Base-by-base conservation (phyloP, 92 coral and sea anemone species). In the Montipora capitata region DNA sequence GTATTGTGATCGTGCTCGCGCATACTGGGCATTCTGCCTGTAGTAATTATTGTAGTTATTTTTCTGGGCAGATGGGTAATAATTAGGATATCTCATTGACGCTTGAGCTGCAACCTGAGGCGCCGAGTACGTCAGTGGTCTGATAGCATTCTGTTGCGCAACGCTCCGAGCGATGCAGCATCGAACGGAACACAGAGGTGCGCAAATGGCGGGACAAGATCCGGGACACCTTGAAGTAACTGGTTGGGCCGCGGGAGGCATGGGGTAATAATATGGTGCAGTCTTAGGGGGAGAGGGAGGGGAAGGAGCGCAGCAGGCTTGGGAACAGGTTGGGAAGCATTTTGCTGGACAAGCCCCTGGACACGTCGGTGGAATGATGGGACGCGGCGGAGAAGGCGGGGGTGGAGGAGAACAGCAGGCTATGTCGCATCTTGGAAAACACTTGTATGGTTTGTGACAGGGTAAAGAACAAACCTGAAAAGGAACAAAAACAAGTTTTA, bases 401-500 rank as follows among this genome's bases (percentile, higher is more conserved):
- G 90, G 81, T 7, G 93, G 90, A 51, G 94, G 90, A 51, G 94
- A 77, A 71, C 95, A 93, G 66, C 95, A 93, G 77, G 65, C 70
- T n/a, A 93, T 73, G 69, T 93, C 87, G 64, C 95, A 93, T 49
- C 52, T 74, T 18, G 98, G 98, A 54, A 89, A 95, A 44, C 98
- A 95, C 40, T 93, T 82, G 88, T 82, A 69, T 56, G 94, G 94
- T 13, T 77, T 88, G 65, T 92, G 87, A 69, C 98, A 95, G 0
- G 98, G 98, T 40, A 95, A 79, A 14, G 98, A 94, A 27, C 98
- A 95, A 0, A 90, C 92, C 98, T 95, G 74, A 2, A 72, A 42
- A 51, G 10, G 44, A 70, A 87, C 27, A 11, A 3, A 80, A 6
- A 15, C 2, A 10, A 68, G 10, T 7, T 11, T 48, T 17, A 74